Evolutionary conservation across 1,140 invertebrate species (phyloP).

Genomic region (Gonatopus flavifemur): DNA sequence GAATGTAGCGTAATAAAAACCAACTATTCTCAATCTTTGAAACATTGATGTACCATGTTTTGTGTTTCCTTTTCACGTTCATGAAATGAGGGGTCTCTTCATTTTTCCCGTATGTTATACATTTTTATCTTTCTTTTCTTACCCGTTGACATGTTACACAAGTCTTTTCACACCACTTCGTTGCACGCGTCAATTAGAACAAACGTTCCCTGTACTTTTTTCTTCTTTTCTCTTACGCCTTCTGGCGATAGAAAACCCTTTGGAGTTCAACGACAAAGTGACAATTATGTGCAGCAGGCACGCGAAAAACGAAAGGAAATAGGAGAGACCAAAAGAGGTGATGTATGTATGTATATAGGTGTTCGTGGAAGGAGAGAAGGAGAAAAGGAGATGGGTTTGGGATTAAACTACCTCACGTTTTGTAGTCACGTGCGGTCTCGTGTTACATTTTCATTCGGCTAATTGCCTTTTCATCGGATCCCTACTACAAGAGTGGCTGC

Average conservation of each 20-base stretch:
- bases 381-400: background rate
- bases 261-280: slow-evolving; percentile 49
- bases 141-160: no score
- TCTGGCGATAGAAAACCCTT: slow-evolving; percentile 12
- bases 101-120: no score
- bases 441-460: slow-evolving; percentile 60
- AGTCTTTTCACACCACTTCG: no score
- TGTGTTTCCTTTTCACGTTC: no score
- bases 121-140: no score
- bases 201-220: slow-evolving; percentile 22
- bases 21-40: no score
- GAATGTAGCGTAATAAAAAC: no score
- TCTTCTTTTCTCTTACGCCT: slow-evolving; percentile 19
- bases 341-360: background rate
- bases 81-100: no score
- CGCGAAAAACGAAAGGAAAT: slow-evolving; percentile 9
- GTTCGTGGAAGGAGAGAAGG: slow-evolving; percentile 3
- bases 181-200: slow-evolving; percentile 36
- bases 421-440: slow-evolving; percentile 56
- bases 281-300: slow-evolving; percentile 47
- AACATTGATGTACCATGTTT: no score
- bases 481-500: slow-evolving; percentile 6
- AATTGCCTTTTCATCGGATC: slow-evolving; percentile 51
- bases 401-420: slow-evolving; percentile 15
- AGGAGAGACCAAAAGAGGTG: background rate